Evolutionary conservation across 2,797 vertebrate genomes (phyloP).

Genomic region (Tadarida brasiliensis): DNA sequence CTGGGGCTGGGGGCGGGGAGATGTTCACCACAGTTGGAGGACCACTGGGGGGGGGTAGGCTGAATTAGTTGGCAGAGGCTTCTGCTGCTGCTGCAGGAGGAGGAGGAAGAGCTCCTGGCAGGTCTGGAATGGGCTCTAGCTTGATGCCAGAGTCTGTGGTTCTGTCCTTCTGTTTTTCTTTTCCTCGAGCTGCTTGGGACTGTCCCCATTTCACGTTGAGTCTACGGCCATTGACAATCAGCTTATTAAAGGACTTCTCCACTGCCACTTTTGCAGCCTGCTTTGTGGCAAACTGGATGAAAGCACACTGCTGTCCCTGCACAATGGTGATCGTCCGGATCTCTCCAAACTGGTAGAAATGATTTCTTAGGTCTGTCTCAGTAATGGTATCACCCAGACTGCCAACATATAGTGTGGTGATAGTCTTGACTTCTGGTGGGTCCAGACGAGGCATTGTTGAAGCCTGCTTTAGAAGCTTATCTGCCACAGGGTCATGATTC

Average conservation of each 20-base stretch:
- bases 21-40: slow-evolving; percentile 97
- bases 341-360: slow-evolving; percentile 99
- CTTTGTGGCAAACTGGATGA: slow-evolving; percentile 98
- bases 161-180: slow-evolving; percentile 96
- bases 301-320: slow-evolving; percentile 98
- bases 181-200: slow-evolving; percentile 98
- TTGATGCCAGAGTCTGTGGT: slow-evolving; percentile 96
- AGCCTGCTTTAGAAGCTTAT: slow-evolving; percentile 97
- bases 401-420: slow-evolving; percentile 97
- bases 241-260: slow-evolving; percentile 99
- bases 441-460: slow-evolving; percentile 98
- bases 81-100: slow-evolving; percentile 96
- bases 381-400: slow-evolving; percentile 97
- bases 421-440: slow-evolving; percentile 97
- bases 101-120: slow-evolving; percentile 97
- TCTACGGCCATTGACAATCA: slow-evolving; percentile 97
- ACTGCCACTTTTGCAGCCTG: slow-evolving; percentile 96
- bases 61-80: slow-evolving; percentile 97
- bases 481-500: slow-evolving; percentile 98
- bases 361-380: slow-evolving; percentile 97
- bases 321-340: slow-evolving; percentile 97
- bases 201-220: slow-evolving; percentile 99
- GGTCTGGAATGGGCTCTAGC: slow-evolving; percentile 97
- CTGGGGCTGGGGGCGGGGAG: slow-evolving; percentile 96
- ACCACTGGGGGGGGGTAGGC: slow-evolving; percentile 94